Evolutionary conservation across 2,797 vertebrate species (phyloP), one percentile per base, ranked within the genome.

Genomic region (Petrocephalus schoutedeni): DNA sequence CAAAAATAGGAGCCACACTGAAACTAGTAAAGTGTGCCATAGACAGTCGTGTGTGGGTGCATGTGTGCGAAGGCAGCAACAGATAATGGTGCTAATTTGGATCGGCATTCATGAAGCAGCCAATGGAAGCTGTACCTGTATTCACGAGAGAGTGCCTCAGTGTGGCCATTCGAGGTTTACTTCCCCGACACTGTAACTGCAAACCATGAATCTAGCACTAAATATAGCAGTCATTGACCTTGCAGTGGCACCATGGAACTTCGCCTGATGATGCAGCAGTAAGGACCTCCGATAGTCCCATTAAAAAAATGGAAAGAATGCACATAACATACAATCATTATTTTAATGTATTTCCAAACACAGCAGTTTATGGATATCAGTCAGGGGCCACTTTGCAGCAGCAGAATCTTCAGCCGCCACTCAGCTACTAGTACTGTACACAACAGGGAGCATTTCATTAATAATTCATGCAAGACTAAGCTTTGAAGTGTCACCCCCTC

Each of bases 201-300:
- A 57, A 86, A 21, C 84, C 84, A 86, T 41, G 56, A 86, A 59
- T 32, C 14, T 28, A 58, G 53, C 56, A n/a, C 84, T 86, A 86
- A 86, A 86, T 86, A 86, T 86, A 58, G 28, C 84, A 5, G n/a
- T 54, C 2, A 9, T 14, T 57, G 23, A 86, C 53, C 28, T 32
- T 32, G 84, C 12, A 16, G 7, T 58, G 28, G 84, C 36, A n/a
- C 49, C 54, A 86, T 1, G 19, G 84, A 21, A 54, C 32, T 58
- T 86, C 58, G 54, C 58, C 84, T 59, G 58, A 4, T 4, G 56
- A 86, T 36, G 21, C 56, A 14, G 28, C 14, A n/a, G 12, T 57
- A 28, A 56, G 2, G 51, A 86, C 28, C 53, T 41, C 28, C 5
- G 56, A 83, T 53, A 23, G n/a, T 19, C 4, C 58, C 16, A 61